Evolutionary conservation across 2,888 invertebrate species (phyloP), one percentile per base, ranked within the genome.

Genomic region (Papilio demoleus): DNA sequence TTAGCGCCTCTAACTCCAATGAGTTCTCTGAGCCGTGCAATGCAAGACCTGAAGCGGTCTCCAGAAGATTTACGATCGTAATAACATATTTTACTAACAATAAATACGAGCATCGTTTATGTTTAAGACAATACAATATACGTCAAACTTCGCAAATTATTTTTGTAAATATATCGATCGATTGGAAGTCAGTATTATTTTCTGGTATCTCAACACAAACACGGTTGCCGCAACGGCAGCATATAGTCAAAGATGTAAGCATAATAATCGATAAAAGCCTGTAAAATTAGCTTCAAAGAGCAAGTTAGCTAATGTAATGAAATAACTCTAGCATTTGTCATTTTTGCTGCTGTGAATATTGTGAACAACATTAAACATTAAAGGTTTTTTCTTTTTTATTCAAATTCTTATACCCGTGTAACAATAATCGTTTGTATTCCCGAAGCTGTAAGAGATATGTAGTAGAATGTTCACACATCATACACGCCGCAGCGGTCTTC

Each of bases 1-100:
- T 81, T 81, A 81, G 78, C 75, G 72, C 76, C 76, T 72, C 73
- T 66, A 69, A 71, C 68, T 53, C 71, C 72, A 74, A 68, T 72
- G 74, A 75, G 77, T 77, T 74, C 79, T 78, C 75, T 77, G 72
- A 71, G 68, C 11, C 42, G 50, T 36, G 27, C 38, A 50, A 68
- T 59, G 50, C 65, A 69, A 17, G 47, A 56, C 53, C 38, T 31
- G 50, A 42, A 60, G 69, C 69, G 65, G n/a, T 34, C 6, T 42
- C n/a, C 24, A n/a, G 19, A 50, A 27, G 17, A 42, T 22, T 45
- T 62, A 62, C 45, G 17, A 61, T n/a, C 50, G 14, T 14, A 27
- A 14, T 24, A 50, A 50, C 14, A 50, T 22, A 22, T 24, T 24
- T 24, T 50, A 50, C 6, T 24, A 50, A 24, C 2, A 24, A 5